phyloP scores from a whole-genome alignment of 2,797 vertebrate genomes.

The Sardinella longiceps region DNA sequence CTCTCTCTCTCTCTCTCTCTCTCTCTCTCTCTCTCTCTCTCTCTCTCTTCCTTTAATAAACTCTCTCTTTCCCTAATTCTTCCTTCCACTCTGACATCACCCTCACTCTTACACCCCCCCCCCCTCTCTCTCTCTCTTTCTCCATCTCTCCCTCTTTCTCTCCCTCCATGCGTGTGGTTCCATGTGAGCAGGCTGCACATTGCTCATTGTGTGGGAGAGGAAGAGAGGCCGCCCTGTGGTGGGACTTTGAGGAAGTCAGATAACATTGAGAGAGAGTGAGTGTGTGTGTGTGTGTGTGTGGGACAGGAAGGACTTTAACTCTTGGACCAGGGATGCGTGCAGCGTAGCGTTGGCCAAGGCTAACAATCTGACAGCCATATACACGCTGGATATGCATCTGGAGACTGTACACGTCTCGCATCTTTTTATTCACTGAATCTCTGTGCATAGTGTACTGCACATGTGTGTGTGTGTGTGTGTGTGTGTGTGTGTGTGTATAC shows the following conservation, averaged over 20 bases:
- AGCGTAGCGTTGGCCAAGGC: background rate
- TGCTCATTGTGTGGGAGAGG: background rate
- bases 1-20: no score
- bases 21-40: no score
- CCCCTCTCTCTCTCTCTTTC: background rate
- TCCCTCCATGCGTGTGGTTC: background rate
- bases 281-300: no score
- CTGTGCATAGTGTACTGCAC: no score
- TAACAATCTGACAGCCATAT: background rate
- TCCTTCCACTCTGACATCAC: background rate
- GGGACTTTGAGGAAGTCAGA: conserved; percentile 11
- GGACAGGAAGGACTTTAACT: background rate
- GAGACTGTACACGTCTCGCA: background rate
- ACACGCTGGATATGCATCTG: background rate
- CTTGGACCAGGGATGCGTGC: background rate
- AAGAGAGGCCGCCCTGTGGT: background rate
- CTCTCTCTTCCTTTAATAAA: background rate
- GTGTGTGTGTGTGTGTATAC: no score
- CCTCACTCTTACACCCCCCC: no score
- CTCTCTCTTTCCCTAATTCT: background rate
- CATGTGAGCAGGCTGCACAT: background rate
- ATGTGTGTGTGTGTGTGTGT: no score
- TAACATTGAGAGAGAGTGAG: conserved; percentile 8
- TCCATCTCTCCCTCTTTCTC: background rate
- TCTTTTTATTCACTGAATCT: background rate